phyloP scores from a whole-genome alignment of 1,140 invertebrate species.

The Branchinecta lynchi region DNA sequence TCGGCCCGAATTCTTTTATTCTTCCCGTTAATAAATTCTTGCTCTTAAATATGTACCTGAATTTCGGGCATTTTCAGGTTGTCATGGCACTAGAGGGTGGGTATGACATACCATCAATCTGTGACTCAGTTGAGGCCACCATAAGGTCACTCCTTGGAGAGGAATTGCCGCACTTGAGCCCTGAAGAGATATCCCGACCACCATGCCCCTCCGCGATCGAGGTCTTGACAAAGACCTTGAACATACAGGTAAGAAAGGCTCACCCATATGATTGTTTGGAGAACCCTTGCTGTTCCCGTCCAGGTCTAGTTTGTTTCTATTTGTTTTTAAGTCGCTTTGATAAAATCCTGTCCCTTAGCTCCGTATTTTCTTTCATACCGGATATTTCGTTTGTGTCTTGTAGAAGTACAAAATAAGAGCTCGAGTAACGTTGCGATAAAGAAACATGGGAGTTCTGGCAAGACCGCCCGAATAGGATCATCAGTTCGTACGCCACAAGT shows the following conservation, averaged over 20 bases:
- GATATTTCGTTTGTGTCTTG: neutral
- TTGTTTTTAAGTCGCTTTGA: constrained; percentile 12
- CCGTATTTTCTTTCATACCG: constrained; percentile 10
- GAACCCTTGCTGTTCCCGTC: constrained; percentile 13
- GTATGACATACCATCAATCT: constrained; percentile 88
- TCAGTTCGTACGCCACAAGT: too few relatives aligned
- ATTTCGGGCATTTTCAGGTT: constrained; percentile 33
- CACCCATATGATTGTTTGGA: neutral
- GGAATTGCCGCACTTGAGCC: constrained; percentile 51
- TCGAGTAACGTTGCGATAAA: too few relatives aligned
- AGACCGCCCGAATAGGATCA: too few relatives aligned
- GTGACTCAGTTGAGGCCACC: constrained; percentile 93
- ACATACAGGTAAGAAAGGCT: constrained; percentile 51
- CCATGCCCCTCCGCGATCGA: constrained; percentile 71
- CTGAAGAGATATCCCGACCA: constrained; percentile 55
- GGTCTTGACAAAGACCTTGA: constrained; percentile 69
- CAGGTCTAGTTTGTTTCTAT: constrained; percentile 14
- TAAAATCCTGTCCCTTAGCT: constrained; percentile 17
- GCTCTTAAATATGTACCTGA: too few relatives aligned
- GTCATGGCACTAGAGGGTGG: constrained; percentile 83
- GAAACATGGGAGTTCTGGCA: too few relatives aligned
- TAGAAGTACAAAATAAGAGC: too few relatives aligned
- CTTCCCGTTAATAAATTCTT: too few relatives aligned
- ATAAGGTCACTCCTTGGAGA: constrained; percentile 79
- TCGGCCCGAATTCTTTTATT: too few relatives aligned